Conservation (phyloP, 2,888 invertebrate genomes). For the Cremastinae sp. region DNA sequence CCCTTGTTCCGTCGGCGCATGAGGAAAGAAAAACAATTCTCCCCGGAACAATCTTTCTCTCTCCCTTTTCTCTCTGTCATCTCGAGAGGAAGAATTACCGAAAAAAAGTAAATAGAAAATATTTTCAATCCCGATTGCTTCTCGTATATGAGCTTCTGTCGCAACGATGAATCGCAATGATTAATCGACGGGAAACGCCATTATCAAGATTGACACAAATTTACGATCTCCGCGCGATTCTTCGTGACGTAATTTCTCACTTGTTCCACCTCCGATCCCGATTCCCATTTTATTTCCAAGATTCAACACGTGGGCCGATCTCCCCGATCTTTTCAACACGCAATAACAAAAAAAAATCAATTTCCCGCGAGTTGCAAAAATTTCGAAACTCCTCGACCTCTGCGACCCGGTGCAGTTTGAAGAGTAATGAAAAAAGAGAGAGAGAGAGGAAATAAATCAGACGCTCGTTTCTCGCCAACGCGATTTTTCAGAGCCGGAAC, state of each 20-base stretch:
- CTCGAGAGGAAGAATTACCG: not conserved
- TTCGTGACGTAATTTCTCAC: not conserved
- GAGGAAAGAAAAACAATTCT: constrained; percentile 24
- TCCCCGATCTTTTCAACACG: too few relatives aligned
- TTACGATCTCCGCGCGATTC: constrained; percentile 4
- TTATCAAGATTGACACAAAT: constrained; percentile 23
- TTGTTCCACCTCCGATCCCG: not conserved
- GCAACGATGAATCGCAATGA: constrained; percentile 9
- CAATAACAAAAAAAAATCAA: too few relatives aligned
- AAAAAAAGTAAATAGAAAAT: constrained; percentile 9
- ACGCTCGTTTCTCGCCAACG: too few relatives aligned
- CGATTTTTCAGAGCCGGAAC: too few relatives aligned
- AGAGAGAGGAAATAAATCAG: too few relatives aligned
- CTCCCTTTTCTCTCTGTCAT: too few relatives aligned
- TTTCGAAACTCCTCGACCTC: too few relatives aligned
- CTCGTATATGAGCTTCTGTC: constrained; percentile 4
- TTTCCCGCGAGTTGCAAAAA: too few relatives aligned
- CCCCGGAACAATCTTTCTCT: constrained; percentile 31
- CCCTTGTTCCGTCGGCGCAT: constrained; percentile 6
- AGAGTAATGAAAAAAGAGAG: too few relatives aligned
- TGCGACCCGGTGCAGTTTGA: too few relatives aligned
- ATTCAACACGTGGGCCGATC: constrained; percentile 15
- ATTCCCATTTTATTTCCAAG: constrained; percentile 1
- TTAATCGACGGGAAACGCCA: constrained; percentile 4
- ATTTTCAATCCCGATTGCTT: constrained; percentile 25